phyloP scores from a whole-genome alignment of 2,113 vertebrate species.

The Melanerpes aurifrons region DNA sequence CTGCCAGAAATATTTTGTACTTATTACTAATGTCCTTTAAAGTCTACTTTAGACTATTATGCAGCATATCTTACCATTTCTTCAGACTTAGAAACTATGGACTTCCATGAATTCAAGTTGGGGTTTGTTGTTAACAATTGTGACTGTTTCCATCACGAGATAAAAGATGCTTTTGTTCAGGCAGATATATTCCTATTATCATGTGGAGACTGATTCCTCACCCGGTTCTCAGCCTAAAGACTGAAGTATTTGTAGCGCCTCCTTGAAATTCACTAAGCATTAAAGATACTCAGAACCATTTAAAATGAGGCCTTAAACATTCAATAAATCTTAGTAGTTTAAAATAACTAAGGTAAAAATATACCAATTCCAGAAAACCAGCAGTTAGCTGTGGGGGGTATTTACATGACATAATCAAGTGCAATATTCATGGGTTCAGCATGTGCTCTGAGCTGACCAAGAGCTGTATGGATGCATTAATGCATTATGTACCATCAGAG shows the following conservation, averaged over 20 bases:
- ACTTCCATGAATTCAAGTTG: neutral
- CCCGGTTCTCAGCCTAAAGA: neutral
- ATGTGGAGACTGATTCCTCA: neutral
- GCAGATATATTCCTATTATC: neutral
- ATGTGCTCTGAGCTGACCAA: neutral
- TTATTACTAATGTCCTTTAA: no score
- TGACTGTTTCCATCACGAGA: neutral
- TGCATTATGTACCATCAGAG: neutral
- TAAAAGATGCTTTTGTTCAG: neutral
- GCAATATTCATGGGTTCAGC: neutral
- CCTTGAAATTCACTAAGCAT: neutral
- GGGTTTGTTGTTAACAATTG: accelerated
- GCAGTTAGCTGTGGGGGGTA: neutral
- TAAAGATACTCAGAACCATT: neutral
- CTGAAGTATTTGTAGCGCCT: neutral
- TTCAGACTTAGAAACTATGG: neutral
- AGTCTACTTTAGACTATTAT: no score
- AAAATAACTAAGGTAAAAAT: neutral
- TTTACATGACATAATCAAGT: neutral
- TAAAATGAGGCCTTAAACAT: neutral
- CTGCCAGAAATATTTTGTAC: neutral
- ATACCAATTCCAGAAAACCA: neutral
- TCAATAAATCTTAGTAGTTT: neutral
- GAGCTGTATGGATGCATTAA: neutral
- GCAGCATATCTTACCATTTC: neutral